A percentile compares a stretch with the other conserved stretches of the same genome.
These are phyloP conservation scores for Squalus acanthias DNA, from an alignment of 2,797 vertebrate species.

Conservation along the genomic window DNA sequence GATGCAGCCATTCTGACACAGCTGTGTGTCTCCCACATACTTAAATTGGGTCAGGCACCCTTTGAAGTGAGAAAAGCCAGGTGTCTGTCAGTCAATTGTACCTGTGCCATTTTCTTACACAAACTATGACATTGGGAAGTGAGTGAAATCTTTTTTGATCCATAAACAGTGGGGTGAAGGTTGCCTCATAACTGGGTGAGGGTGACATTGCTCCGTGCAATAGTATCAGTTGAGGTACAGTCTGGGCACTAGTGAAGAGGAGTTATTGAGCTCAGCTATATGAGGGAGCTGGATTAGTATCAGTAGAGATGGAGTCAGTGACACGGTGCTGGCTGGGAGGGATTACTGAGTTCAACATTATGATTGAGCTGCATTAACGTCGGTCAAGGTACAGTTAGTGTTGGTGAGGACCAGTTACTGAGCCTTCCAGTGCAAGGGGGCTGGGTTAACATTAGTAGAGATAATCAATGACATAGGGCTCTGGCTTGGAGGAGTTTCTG, in stretches of 20 bases:
- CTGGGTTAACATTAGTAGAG: background rate
- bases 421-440: background rate
- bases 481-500: background rate
- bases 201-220: background rate
- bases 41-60: background rate
- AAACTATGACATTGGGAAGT: background rate
- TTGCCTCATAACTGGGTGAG: background rate
- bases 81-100: background rate
- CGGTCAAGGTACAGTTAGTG: too few relatives aligned
- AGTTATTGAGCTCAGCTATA: background rate
- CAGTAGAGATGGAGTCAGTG: too few relatives aligned
- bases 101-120: background rate
- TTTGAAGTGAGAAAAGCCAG: background rate
- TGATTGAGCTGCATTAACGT: background rate
- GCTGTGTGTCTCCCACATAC: background rate
- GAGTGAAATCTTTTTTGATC: background rate
- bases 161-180: background rate
- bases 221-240: background rate
- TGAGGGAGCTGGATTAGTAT: background rate
- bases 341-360: too few relatives aligned
- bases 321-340: too few relatives aligned
- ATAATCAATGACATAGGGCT: background rate
- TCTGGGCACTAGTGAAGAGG: background rate
- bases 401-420: background rate
- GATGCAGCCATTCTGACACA: background rate